Conservation (phyloP, 1,140 invertebrate genomes). For the Ridgeia piscesae region DNA sequence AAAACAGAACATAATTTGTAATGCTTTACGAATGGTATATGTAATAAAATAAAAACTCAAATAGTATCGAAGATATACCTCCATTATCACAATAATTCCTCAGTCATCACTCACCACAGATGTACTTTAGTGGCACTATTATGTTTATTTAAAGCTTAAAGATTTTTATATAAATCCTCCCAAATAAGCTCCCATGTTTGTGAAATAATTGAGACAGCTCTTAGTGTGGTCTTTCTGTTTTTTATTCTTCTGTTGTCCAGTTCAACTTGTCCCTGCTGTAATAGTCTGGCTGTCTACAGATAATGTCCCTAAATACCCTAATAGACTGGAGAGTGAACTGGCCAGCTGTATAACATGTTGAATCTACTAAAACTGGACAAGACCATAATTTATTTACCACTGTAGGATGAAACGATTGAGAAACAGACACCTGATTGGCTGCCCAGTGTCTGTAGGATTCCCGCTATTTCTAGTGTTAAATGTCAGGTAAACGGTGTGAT, state of each 20-base stretch:
- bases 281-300: no score
- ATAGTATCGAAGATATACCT: neutral
- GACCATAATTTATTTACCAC: neutral
- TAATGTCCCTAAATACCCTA: no score
- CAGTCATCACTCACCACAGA: neutral
- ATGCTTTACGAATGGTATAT: no score
- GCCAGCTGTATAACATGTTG: no score
- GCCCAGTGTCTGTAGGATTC: neutral
- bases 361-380: neutral
- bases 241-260: neutral
- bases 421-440: neutral
- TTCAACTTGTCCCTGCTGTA: no score
- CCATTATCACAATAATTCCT: neutral
- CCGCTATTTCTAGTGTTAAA: neutral
- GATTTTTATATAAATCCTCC: neutral
- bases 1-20: no score
- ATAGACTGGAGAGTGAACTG: no score
- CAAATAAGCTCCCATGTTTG: neutral
- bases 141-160: neutral
- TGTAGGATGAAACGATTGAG: neutral
- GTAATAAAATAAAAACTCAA: neutral
- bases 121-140: neutral
- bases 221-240: neutral
- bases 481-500: neutral
- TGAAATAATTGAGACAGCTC: neutral